These are phyloP conservation scores for Ochotona princeps DNA, from an alignment of 2,113 vertebrate species.

Conservation along the genomic window DNA sequence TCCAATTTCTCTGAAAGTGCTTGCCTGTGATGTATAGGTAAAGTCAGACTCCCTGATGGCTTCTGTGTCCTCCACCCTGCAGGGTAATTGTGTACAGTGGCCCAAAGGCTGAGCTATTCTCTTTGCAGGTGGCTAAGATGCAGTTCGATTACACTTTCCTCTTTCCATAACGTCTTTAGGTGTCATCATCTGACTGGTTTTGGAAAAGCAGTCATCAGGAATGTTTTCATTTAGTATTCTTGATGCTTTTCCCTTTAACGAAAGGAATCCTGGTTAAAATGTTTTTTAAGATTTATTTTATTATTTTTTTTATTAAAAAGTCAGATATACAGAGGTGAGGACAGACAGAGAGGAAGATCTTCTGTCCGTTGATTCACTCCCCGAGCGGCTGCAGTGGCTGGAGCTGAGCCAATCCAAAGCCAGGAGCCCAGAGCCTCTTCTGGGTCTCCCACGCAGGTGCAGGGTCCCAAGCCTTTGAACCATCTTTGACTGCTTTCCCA, in stretches of 20 bases:
- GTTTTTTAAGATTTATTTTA: too few relatives aligned
- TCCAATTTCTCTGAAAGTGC: neutral
- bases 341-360: too few relatives aligned
- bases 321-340: too few relatives aligned
- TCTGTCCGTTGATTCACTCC: too few relatives aligned
- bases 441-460: too few relatives aligned
- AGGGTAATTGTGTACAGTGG: neutral
- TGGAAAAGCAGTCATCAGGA: conserved; percentile 24
- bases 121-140: neutral
- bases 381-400: too few relatives aligned
- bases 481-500: too few relatives aligned
- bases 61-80: neutral
- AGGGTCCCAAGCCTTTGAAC: too few relatives aligned
- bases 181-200: conserved; percentile 39
- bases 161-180: neutral
- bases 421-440: too few relatives aligned
- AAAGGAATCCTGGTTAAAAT: neutral
- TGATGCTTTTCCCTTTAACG: conserved; percentile 10
- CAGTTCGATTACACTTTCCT: neutral
- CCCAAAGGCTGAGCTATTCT: neutral
- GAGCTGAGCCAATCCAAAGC: too few relatives aligned
- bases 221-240: neutral
- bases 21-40: neutral
- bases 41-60: neutral
- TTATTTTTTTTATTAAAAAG: too few relatives aligned